These are phyloP conservation scores for Lysiphlebus fabarum DNA, from an alignment of 1,140 invertebrate species.

Conservation along the genomic window DNA sequence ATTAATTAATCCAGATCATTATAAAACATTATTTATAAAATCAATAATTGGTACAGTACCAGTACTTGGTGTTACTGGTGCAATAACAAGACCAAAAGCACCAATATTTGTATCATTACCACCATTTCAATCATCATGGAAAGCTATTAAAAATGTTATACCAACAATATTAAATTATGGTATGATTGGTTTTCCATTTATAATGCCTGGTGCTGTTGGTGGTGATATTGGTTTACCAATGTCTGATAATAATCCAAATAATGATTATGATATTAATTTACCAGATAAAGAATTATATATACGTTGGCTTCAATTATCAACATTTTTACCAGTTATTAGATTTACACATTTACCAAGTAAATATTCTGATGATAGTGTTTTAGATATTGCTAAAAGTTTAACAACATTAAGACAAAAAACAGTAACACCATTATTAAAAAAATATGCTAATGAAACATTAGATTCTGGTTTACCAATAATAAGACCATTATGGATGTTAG, in stretches of 20 bases:
- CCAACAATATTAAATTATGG: constrained; percentile 85
- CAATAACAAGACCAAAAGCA: constrained; percentile 74
- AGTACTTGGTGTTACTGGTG: constrained; percentile 79
- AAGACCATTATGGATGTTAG: constrained; percentile 88
- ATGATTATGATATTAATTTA: constrained; percentile 60
- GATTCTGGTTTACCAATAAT: constrained; percentile 80
- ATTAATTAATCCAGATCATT: constrained; percentile 76
- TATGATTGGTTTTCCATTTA: constrained; percentile 84
- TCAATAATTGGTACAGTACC: constrained; percentile 62
- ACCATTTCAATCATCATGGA: constrained; percentile 84
- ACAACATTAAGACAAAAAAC: constrained; percentile 72
- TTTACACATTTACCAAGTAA: constrained; percentile 86
- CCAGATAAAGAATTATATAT: constrained; percentile 87
- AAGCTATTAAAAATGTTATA: constrained; percentile 78
- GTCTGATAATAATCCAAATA: constrained; percentile 54
- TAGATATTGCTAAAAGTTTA: constrained; percentile 73
- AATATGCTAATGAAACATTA: constrained; percentile 71
- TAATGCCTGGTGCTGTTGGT: constrained; percentile 90
- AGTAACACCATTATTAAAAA: constrained; percentile 72
- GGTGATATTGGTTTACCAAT: constrained; percentile 71
- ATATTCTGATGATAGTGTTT: constrained; percentile 73
- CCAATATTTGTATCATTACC: constrained; percentile 85
- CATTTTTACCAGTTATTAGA: constrained; percentile 86
- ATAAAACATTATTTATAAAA: constrained; percentile 70
- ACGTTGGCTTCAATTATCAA: constrained; percentile 90